These are phyloP conservation scores for Agrilus cyanescens DNA, from an alignment of 2,888 invertebrate species.

Conservation along the genomic window DNA sequence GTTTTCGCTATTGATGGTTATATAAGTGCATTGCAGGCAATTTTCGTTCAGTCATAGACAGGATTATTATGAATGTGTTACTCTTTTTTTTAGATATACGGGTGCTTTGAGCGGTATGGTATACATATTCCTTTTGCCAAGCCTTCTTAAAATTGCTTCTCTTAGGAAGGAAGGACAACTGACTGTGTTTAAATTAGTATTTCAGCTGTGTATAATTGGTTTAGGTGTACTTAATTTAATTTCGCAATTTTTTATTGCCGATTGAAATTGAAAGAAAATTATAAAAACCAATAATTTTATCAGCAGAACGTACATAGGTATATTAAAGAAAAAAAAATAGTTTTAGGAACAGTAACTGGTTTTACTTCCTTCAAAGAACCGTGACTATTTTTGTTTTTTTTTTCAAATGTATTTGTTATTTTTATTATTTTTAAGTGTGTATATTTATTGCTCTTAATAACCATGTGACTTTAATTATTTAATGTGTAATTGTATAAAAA, in stretches of 20 bases:
- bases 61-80: not conserved
- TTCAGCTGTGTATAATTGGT: constrained; percentile 54
- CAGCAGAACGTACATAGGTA: not conserved
- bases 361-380: too few species aligned
- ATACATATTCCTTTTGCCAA: constrained; percentile 77
- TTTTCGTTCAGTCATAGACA: too few species aligned
- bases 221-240: constrained; percentile 64
- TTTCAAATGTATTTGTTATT: too few species aligned
- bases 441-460: too few species aligned
- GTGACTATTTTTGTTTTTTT: too few species aligned
- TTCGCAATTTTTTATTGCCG: constrained; percentile 69
- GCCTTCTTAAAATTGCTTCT: constrained; percentile 62
- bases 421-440: too few species aligned
- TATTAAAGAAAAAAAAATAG: too few species aligned
- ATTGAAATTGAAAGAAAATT: constrained; percentile 8
- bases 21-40: too few species aligned
- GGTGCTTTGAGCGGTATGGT: constrained; percentile 80
- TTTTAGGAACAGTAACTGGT: too few species aligned
- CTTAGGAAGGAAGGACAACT: constrained; percentile 49
- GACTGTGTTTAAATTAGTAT: constrained; percentile 39
- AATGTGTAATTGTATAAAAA: too few species aligned
- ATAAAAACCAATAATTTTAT: not conserved
- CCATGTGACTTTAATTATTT: too few species aligned
- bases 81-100: constrained; percentile 55
- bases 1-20: too few species aligned